Conservation (phyloP, 1,140 invertebrate genomes). For the Eueides isabella region DNA sequence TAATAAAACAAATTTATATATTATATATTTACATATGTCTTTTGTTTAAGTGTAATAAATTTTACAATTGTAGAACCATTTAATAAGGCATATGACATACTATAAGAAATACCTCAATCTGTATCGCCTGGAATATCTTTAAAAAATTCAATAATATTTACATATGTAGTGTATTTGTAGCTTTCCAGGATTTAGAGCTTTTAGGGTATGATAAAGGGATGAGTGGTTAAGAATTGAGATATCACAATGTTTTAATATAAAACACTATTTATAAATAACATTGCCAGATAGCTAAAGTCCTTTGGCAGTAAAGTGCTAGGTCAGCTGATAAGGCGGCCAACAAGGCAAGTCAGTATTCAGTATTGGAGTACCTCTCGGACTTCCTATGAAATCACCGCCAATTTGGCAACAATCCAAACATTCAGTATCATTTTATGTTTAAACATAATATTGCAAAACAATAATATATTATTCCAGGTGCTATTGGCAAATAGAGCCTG, state of each 20-base stretch:
- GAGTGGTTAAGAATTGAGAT: not conserved
- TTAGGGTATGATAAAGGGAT: not conserved
- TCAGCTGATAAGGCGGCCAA: slow-evolving; percentile 39
- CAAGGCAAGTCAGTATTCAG: slow-evolving; percentile 32
- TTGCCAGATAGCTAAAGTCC: slow-evolving; percentile 28
- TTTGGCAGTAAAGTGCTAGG: slow-evolving; percentile 31
- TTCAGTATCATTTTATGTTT: slow-evolving; percentile 26
- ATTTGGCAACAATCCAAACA: slow-evolving; percentile 43
- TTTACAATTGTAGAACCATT: no score
- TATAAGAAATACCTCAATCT: no score
- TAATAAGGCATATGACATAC: no score
- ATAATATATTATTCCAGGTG: slow-evolving; percentile 19
- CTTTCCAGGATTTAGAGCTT: no score
- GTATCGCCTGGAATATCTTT: no score
- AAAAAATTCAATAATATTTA: no score
- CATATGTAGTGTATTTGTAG: no score
- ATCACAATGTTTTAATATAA: not conserved
- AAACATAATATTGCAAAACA: slow-evolving; percentile 25
- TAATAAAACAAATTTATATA: no score
- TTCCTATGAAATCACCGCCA: slow-evolving; percentile 43
- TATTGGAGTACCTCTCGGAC: slow-evolving; percentile 33
- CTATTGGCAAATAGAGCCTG: not conserved
- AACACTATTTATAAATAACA: slow-evolving; percentile 13
- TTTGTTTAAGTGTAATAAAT: no score
- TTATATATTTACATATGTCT: no score